Evolutionary conservation across 1,140 invertebrate species (phyloP).

Genomic region (Listronotus bonariensis): DNA sequence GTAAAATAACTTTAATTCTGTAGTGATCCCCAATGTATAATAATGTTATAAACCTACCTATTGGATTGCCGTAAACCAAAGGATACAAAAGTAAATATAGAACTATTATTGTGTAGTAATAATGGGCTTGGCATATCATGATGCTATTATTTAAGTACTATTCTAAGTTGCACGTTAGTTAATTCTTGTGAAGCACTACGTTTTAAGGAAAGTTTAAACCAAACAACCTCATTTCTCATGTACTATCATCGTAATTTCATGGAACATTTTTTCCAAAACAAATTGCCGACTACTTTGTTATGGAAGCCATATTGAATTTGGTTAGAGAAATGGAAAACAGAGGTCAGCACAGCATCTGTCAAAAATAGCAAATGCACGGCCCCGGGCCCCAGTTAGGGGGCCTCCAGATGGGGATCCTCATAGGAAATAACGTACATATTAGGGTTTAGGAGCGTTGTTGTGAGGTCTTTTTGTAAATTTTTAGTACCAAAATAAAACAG

Average conservation of each 20-base stretch:
- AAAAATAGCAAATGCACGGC: too few relatives aligned
- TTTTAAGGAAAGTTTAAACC: constrained; percentile 33
- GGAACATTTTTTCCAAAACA: constrained; percentile 42
- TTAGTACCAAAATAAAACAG: too few relatives aligned
- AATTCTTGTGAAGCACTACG: constrained; percentile 40
- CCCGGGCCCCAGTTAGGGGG: too few relatives aligned
- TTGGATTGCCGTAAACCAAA: constrained; percentile 40
- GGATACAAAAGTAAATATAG: constrained; percentile 45
- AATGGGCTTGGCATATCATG: constrained; percentile 55
- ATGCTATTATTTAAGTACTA: constrained; percentile 42
- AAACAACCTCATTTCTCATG: constrained; percentile 42
- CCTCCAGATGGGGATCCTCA: too few relatives aligned
- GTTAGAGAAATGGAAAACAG: too few relatives aligned
- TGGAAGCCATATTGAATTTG: constrained; percentile 46
- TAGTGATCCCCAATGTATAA: too few relatives aligned
- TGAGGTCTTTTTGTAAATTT: too few relatives aligned
- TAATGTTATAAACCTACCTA: constrained; percentile 38
- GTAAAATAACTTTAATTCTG: too few relatives aligned
- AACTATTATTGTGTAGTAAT: constrained; percentile 43
- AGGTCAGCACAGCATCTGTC: too few relatives aligned
- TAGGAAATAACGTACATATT: too few relatives aligned
- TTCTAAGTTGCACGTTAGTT: constrained; percentile 34
- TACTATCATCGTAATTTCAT: constrained; percentile 44
- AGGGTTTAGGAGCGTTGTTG: too few relatives aligned
- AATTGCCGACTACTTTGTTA: constrained; percentile 50